A percentile compares a stretch with the other conserved stretches of the same genome.
These are phyloP conservation scores for Osedax frankpressi DNA, from an alignment of 2,888 invertebrate genomes.

Conservation along the genomic window DNA sequence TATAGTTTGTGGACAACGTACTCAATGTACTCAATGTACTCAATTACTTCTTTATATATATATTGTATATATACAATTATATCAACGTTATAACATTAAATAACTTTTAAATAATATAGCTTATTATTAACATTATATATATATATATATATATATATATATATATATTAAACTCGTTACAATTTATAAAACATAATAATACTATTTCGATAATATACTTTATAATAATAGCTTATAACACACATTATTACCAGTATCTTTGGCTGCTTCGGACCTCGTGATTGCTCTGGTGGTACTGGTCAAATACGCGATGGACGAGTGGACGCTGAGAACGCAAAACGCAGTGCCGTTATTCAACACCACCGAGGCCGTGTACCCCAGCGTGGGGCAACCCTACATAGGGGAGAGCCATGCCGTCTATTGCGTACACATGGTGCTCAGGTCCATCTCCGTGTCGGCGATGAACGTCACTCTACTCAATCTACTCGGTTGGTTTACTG, in stretches of 20 bases:
- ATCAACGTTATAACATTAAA: too few species aligned
- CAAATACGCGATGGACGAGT: conserved; percentile 23
- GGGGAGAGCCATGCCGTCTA: conserved; percentile 22
- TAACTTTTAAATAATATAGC: too few species aligned
- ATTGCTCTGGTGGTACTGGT: conserved; percentile 30
- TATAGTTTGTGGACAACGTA: too few species aligned
- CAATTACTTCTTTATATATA: too few species aligned
- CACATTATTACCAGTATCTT: conserved; percentile 24
- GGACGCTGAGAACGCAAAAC: not conserved
- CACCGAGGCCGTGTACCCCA: not conserved
- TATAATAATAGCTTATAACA: not conserved
- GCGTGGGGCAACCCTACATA: conserved; percentile 11
- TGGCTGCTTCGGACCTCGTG: conserved; percentile 33
- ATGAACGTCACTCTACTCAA: conserved; percentile 30
- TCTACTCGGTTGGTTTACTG: conserved; percentile 21
- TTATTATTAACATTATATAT: not conserved
- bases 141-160: conserved; percentile 9
- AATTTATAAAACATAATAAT: not conserved
- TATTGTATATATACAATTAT: too few species aligned
- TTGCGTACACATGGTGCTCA: conserved; percentile 31
- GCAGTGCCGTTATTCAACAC: conserved; percentile 8
- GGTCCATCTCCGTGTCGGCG: conserved; percentile 32
- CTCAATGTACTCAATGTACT: too few species aligned
- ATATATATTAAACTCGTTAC: not conserved
- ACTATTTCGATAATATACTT: not conserved